Evolutionary conservation across 1,140 invertebrate genomes (phyloP), one percentile per base, ranked within the genome.

Genomic region (Neomicropteryx cornuta): DNA sequence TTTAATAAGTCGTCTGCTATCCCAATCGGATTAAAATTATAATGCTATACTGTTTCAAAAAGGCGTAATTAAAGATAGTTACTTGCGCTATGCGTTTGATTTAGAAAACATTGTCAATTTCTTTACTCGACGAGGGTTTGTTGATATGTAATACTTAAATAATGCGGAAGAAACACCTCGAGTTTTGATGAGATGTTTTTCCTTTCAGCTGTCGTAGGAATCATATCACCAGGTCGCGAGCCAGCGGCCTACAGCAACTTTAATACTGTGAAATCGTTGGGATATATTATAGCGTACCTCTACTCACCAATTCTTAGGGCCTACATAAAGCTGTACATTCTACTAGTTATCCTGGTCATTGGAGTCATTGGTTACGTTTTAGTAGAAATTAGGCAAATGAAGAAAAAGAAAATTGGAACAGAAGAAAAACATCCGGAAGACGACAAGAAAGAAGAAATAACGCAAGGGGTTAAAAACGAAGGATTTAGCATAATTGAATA

Each of bases 181-280:
- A n/a, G n/a, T n/a, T n/a, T n/a, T n/a, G n/a, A n/a, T n/a, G n/a
- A n/a, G n/a, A n/a, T n/a, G 23, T 8, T n/a, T 24, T 8, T 45
- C 40, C 24, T 67, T 70, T 35, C 55, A 87, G 85, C 83, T 39
- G 71, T 87, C 13, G 78, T 82, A 53, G 83, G 88, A 17, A 79
- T 88, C 30, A 64, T 89, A 8, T 90, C 88, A 50, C 74, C 79
- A 0, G 75, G 78, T 13, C 73, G 78, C 41, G 76, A 87, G 54
- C 87, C 91, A 55, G 79, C 87, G 4, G 84, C 86, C 1, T 92
- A 89, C 54, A 85, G 86, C 40, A 89, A 88, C 52, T 90, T 89
- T 54, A 73, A 87, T 11, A 62, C 92, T 21, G 86, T 87, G 78
- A 86, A 90, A 56, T 81, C 83, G 17, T 69, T 83, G 10, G 88